Conservation (phyloP, 2,888 invertebrate species). For the Polymixis flavicincta region DNA sequence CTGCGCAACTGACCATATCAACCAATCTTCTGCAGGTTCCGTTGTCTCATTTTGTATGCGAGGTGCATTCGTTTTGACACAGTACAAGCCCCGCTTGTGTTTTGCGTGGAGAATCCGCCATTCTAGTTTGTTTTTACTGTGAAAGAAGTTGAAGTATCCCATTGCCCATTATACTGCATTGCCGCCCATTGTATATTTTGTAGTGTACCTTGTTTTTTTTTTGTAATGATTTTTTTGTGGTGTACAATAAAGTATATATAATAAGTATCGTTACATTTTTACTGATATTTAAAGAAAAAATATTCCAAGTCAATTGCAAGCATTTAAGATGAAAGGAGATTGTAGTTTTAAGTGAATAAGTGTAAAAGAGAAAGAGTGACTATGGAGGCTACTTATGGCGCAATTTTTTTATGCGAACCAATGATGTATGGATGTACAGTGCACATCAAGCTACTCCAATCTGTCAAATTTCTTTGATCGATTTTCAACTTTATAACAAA, state of each 20-base stretch:
- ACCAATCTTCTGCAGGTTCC: slow-evolving; percentile 65
- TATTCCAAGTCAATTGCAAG: background rate
- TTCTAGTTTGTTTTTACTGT: slow-evolving; percentile 80
- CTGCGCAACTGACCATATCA: slow-evolving; percentile 91
- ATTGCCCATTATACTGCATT: too few relatives aligned
- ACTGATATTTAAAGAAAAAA: background rate
- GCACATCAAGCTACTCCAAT: too few relatives aligned
- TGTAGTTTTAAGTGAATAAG: background rate
- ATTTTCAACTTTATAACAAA: too few relatives aligned
- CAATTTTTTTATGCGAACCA: too few relatives aligned
- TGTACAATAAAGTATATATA: too few relatives aligned
- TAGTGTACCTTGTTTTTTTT: too few relatives aligned
- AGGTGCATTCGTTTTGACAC: slow-evolving; percentile 88
- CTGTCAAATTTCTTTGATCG: too few relatives aligned
- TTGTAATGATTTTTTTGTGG: too few relatives aligned
- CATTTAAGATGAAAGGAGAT: background rate
- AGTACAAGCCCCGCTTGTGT: slow-evolving; percentile 92
- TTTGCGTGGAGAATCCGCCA: slow-evolving; percentile 82
- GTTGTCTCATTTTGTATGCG: slow-evolving; percentile 68
- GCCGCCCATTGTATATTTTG: too few relatives aligned
- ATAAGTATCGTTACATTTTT: background rate
- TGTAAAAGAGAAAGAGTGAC: background rate
- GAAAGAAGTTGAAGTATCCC: slow-evolving; percentile 49
- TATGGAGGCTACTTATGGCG: background rate
- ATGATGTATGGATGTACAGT: background rate